These are phyloP conservation scores for Oppia nitens DNA, from an alignment of 1,140 invertebrate species.

Conservation along the genomic window DNA sequence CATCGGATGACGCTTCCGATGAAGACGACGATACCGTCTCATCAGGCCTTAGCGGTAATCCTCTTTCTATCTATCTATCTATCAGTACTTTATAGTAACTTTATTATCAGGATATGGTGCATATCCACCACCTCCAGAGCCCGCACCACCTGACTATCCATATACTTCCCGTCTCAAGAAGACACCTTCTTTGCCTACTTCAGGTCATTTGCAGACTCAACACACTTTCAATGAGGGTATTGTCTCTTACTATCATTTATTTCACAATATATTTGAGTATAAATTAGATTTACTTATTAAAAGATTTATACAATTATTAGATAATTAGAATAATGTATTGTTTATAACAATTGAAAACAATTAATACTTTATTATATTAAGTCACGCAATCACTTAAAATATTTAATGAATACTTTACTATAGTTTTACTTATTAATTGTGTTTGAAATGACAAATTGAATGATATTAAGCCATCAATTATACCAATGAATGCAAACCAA, in stretches of 20 bases:
- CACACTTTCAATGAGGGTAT: constrained; percentile 38
- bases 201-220: constrained; percentile 35
- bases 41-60: constrained; percentile 23
- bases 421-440: too few species aligned
- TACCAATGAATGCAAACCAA: too few species aligned
- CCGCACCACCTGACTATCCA: constrained; percentile 51
- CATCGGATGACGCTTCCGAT: constrained; percentile 19
- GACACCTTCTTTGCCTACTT: constrained; percentile 30
- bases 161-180: neutral
- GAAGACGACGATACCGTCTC: constrained; percentile 23
- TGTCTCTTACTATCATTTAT: constrained; percentile 10
- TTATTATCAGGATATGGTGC: constrained; percentile 45
- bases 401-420: too few species aligned
- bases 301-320: too few species aligned
- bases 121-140: constrained; percentile 55
- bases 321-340: too few species aligned
- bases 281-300: neutral
- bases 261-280: constrained; percentile 1
- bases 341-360: too few species aligned
- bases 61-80: neutral
- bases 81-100: neutral
- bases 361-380: too few species aligned
- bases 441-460: too few species aligned
- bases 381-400: too few species aligned
- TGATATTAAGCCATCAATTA: too few species aligned